Evolutionary conservation across 2,797 vertebrate genomes (phyloP).

Genomic region (Alcedo atthis): DNA sequence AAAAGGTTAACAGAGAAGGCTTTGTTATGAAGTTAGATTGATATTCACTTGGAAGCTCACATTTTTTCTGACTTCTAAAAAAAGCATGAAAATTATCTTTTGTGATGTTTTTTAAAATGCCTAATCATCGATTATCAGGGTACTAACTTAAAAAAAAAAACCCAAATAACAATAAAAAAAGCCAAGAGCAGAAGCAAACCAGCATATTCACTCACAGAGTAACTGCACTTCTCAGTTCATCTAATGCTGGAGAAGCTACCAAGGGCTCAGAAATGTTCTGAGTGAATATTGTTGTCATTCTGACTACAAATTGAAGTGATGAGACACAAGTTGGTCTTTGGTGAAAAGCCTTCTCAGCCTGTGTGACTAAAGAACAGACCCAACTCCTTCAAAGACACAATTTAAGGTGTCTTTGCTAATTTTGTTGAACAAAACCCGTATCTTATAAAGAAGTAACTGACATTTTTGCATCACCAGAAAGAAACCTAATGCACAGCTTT

Average conservation of each 20-base stretch:
- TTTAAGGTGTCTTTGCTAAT: neutral
- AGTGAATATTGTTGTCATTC: neutral
- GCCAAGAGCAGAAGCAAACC: neutral
- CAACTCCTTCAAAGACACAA: neutral
- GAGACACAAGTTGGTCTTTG: neutral
- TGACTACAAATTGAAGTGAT: neutral
- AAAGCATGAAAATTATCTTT: neutral
- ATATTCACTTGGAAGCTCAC: neutral
- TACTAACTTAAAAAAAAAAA: neutral
- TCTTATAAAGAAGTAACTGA: neutral
- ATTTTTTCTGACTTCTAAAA: neutral
- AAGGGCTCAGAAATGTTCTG: neutral
- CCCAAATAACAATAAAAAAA: neutral
- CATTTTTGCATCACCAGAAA: neutral
- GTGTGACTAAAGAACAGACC: neutral
- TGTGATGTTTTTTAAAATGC: rapidly evolving
- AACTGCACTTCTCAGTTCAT: neutral
- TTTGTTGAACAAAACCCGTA: neutral
- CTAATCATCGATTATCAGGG: neutral
- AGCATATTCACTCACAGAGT: neutral
- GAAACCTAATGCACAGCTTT: neutral
- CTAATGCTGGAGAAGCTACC: neutral
- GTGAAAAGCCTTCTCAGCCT: neutral
- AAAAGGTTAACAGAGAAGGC: neutral
- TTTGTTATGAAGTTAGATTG: neutral